These are phyloP conservation scores for Protobothrops flavoviridis DNA, from an alignment of 2,113 vertebrate species.

Conservation along the genomic window DNA sequence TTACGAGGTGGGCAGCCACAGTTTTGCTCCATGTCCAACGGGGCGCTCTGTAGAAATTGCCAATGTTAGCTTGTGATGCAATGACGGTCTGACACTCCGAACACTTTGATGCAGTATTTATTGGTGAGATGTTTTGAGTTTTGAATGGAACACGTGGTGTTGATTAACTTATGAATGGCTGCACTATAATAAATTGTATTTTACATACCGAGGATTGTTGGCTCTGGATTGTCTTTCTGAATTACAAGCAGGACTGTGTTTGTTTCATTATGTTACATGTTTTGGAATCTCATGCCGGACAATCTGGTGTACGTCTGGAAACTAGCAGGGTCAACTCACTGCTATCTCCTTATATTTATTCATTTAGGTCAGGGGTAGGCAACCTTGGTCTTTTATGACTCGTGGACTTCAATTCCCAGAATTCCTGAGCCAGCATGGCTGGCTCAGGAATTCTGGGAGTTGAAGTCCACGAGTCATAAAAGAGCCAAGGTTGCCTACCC, in stretches of 20 bases:
- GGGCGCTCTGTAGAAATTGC: constrained; percentile 45
- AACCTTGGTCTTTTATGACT: too few species aligned
- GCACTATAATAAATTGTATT: constrained; percentile 75
- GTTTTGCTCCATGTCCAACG: constrained; percentile 39
- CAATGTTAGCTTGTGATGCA: constrained; percentile 48
- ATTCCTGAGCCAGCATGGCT: too few species aligned
- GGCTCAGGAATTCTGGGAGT: too few species aligned
- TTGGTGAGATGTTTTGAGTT: constrained; percentile 52
- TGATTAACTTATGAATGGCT: constrained; percentile 52
- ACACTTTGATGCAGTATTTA: constrained; percentile 60
- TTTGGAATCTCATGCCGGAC: not conserved
- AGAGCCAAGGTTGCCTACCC: too few species aligned
- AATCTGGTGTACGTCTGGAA: not conserved
- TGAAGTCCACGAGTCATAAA: too few species aligned
- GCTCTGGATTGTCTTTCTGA: constrained; percentile 12
- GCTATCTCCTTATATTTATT: too few species aligned
- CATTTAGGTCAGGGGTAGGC: too few species aligned
- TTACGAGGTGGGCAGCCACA: constrained; percentile 51
- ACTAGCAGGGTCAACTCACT: too few species aligned
- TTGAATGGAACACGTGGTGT: constrained; percentile 54
- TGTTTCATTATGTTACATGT: not conserved
- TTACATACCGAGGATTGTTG: constrained; percentile 61
- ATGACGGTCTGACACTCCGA: constrained; percentile 49
- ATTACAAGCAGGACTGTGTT: not conserved
- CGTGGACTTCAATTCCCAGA: too few species aligned